Percentiles rank a stretch among this genome's conserved stretches.
Conservation (phyloP, 2,888 invertebrate species). For the Strigamia transsilvanica region DNA sequence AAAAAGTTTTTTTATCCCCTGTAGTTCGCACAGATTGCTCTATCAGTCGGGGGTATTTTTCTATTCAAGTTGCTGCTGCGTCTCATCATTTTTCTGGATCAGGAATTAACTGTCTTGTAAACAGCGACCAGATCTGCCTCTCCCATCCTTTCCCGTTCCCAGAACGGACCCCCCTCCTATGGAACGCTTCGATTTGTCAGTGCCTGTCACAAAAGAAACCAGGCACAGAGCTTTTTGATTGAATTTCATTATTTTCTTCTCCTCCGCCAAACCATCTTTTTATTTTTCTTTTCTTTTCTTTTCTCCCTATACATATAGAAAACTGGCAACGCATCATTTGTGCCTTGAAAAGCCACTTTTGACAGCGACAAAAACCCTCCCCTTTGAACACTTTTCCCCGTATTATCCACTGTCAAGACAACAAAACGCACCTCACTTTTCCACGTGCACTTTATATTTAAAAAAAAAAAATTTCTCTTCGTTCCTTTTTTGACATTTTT, state of each 20-base stretch:
- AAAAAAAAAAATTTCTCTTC: not conserved
- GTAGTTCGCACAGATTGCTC: slow-evolving; percentile 15
- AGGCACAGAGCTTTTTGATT: slow-evolving; percentile 14
- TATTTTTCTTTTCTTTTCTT: slow-evolving; percentile 7
- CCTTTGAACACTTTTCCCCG: not conserved
- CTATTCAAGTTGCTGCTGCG: slow-evolving; percentile 23
- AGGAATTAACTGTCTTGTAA: slow-evolving; percentile 20
- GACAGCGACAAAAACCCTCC: slow-evolving; percentile 2
- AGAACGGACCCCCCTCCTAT: slow-evolving; percentile 14
- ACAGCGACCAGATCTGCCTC: slow-evolving; percentile 15
- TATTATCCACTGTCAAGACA: not conserved
- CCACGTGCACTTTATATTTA: not conserved
- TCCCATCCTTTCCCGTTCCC: not conserved
- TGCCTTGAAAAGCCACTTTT: not conserved
- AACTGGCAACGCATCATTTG: not conserved
- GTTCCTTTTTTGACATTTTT: slow-evolving; percentile 8
- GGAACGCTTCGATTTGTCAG: slow-evolving; percentile 13
- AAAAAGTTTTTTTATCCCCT: not conserved
- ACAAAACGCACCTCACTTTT: not conserved
- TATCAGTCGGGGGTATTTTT: slow-evolving; percentile 40
- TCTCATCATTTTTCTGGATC: slow-evolving; percentile 18
- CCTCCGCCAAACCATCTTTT: not conserved
- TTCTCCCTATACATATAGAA: not conserved
- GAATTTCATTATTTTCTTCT: slow-evolving; percentile 20
- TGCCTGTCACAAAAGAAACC: slow-evolving; percentile 20